Evolutionary conservation across 2,888 invertebrate genomes (phyloP).

Genomic region (Dastarcus helophoroides): DNA sequence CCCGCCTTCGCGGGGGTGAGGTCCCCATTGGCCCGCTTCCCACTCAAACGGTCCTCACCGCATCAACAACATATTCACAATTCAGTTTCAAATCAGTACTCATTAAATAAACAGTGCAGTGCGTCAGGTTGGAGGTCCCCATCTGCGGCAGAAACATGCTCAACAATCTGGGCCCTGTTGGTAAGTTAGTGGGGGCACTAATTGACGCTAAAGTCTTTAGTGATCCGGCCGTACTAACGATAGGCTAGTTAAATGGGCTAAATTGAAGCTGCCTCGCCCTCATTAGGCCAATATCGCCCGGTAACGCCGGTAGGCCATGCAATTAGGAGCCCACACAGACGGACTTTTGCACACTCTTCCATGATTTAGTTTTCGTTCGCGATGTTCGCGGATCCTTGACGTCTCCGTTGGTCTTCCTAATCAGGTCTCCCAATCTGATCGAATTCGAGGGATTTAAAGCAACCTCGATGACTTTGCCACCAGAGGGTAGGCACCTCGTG

Average conservation of each 20-base stretch:
- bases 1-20: slow-evolving; percentile 26
- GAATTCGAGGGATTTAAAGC: no score
- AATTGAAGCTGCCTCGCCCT: slow-evolving; percentile 40
- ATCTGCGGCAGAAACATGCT: slow-evolving; percentile 28
- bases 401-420: background rate
- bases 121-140: slow-evolving; percentile 23
- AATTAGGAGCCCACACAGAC: slow-evolving; percentile 32
- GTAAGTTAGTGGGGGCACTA: slow-evolving; percentile 39
- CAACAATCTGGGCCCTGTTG: slow-evolving; percentile 37
- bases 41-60: slow-evolving; percentile 28
- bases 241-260: slow-evolving; percentile 40
- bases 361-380: slow-evolving; percentile 7
- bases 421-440: no score
- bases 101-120: slow-evolving; percentile 42
- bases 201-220: slow-evolving; percentile 39
- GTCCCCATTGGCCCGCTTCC: slow-evolving; percentile 33
- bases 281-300: slow-evolving; percentile 37
- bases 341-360: slow-evolving; percentile 13
- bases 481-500: no score
- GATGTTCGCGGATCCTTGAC: background rate
- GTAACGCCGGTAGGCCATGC: slow-evolving; percentile 36
- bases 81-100: slow-evolving; percentile 42
- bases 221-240: slow-evolving; percentile 37
- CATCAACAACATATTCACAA: slow-evolving; percentile 38
- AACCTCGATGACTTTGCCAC: no score